Percentiles rank a stretch among this genome's conserved stretches.
Conservation (phyloP, 2,888 invertebrate species). For the Mamestra brassicae region DNA sequence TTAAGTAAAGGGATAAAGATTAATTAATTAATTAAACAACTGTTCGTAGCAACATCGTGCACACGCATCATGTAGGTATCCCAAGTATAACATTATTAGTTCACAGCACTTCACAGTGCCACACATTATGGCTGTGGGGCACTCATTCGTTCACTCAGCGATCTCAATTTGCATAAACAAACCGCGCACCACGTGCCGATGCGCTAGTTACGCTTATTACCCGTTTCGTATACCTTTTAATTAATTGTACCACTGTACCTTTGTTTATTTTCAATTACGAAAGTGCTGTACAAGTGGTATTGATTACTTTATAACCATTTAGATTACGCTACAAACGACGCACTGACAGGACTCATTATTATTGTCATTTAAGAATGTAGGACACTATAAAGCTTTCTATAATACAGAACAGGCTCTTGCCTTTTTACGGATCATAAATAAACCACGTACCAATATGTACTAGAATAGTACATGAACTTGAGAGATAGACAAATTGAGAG, state of each 20-base stretch:
- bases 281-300: constrained; percentile 36
- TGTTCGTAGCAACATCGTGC: constrained; percentile 20
- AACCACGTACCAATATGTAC: neutral
- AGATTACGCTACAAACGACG: constrained; percentile 25
- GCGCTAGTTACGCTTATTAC: constrained; percentile 33
- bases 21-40: constrained; percentile 45
- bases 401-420: constrained; percentile 1
- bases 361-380: constrained; percentile 19
- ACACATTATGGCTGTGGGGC: constrained; percentile 38
- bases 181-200: constrained; percentile 45
- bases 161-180: constrained; percentile 61
- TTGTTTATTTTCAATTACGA: constrained; percentile 53
- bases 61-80: constrained; percentile 25
- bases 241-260: constrained; percentile 46
- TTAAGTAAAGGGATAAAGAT: constrained; percentile 8
- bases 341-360: constrained; percentile 23
- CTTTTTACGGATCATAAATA: constrained; percentile 21
- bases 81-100: constrained; percentile 40
- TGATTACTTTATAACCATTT: constrained; percentile 46
- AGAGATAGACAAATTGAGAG: constrained; percentile 32
- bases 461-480: constrained; percentile 4
- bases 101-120: constrained; percentile 20
- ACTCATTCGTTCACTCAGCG: constrained; percentile 42
- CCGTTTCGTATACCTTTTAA: constrained; percentile 36
- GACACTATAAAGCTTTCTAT: constrained; percentile 24